Evolutionary conservation across 1,140 invertebrate genomes (phyloP).

Genomic region (Cheumatopsyche charites): DNA sequence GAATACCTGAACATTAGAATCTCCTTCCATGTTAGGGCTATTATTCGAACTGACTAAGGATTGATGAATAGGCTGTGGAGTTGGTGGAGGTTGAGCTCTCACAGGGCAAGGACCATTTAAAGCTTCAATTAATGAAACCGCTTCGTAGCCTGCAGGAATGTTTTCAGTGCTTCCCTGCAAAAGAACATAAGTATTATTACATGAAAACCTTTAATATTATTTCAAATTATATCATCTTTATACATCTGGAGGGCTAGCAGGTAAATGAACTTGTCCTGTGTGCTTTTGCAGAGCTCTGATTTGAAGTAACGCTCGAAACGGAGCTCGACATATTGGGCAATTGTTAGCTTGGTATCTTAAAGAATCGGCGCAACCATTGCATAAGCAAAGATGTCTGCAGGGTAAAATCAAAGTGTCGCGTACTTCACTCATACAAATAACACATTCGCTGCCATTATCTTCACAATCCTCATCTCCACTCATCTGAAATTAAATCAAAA

Average conservation of each 20-base stretch:
- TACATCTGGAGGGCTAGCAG: conserved; percentile 62
- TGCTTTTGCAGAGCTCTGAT: conserved; percentile 92
- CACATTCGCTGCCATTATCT: conserved; percentile 97
- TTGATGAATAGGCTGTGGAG: conserved; percentile 60
- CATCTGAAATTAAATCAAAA: conserved; percentile 57
- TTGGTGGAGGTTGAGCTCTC: conserved; percentile 62
- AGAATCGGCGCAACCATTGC: conserved; percentile 96
- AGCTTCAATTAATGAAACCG: conserved; percentile 95
- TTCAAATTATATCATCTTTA: neutral
- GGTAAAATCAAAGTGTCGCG: conserved; percentile 97
- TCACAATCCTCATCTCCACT: conserved; percentile 89
- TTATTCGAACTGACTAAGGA: conserved; percentile 54
- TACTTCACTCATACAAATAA: conserved; percentile 98
- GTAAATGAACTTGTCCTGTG: conserved; percentile 55
- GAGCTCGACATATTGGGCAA: conserved; percentile 97
- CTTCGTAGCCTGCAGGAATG: conserved; percentile 92
- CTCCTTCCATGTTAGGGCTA: conserved; percentile 52
- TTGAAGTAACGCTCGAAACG: conserved; percentile 95
- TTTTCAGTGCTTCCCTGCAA: conserved; percentile 71
- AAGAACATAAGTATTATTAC: conserved; percentile 18
- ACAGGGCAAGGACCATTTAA: conserved; percentile 89
- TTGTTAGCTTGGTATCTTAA: conserved; percentile 97
- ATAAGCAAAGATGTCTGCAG: conserved; percentile 96
- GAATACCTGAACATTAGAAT: conserved; percentile 50
- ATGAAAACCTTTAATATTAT: conserved; percentile 8